Evolutionary conservation across 2,888 invertebrate species (phyloP).

Genomic region (Leptogaster cylindrica): DNA sequence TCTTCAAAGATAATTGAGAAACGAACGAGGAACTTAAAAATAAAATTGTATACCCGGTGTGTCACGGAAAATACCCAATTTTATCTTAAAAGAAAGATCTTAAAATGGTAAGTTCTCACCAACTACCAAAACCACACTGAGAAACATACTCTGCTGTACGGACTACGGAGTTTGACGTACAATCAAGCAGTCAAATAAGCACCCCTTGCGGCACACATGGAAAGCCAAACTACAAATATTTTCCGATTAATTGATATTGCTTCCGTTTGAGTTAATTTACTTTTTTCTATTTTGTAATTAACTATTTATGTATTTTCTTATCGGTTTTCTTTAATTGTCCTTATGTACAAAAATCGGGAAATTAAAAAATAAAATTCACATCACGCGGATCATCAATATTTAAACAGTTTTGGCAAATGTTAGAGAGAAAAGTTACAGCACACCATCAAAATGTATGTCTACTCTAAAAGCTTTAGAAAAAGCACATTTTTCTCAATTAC

Average conservation of each 20-base stretch:
- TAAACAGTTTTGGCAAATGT: no score
- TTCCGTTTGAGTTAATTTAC: no score
- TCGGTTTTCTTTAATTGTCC: conserved; percentile 33
- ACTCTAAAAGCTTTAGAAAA: conserved; percentile 36
- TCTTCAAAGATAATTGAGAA: conserved; percentile 30
- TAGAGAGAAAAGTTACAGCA: no score
- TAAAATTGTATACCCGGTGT: conserved; percentile 35
- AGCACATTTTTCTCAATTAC: not conserved
- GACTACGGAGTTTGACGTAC: no score
- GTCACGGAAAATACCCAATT: conserved; percentile 45
- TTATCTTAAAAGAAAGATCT: conserved; percentile 45
- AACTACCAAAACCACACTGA: conserved; percentile 61
- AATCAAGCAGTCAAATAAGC: conserved; percentile 16
- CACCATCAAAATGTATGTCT: conserved; percentile 29
- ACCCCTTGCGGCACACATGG: conserved; percentile 14
- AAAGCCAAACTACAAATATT: conserved; percentile 24
- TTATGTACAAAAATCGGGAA: conserved; percentile 29
- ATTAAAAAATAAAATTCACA: conserved; percentile 32
- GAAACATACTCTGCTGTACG: conserved; percentile 43
- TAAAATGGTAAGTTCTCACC: conserved; percentile 54
- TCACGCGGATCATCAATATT: no score
- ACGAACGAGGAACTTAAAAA: conserved; percentile 17
- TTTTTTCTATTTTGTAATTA: conserved; percentile 32
- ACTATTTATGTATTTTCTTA: no score
- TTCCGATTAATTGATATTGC: no score